Conservation (phyloP, 2,113 vertebrate genomes). For the Cromileptes altivelis region DNA sequence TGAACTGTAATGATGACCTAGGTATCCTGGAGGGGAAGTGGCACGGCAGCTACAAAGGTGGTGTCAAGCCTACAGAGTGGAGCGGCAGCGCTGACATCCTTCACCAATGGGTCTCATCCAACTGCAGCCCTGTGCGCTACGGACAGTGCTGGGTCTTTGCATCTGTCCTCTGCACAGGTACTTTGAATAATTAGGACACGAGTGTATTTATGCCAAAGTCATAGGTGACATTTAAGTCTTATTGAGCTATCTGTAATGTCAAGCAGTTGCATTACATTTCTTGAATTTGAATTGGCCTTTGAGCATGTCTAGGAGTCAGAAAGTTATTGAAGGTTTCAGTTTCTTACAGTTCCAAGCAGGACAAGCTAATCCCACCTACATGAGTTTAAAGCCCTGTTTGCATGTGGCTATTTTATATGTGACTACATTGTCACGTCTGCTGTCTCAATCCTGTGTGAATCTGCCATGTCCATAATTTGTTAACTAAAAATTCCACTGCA, state of each 20-base stretch:
- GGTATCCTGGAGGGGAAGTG: slow-evolving; percentile 71
- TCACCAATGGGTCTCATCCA: slow-evolving; percentile 55
- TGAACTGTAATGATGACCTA: slow-evolving; percentile 72
- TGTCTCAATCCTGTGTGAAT: no score
- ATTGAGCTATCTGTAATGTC: not conserved
- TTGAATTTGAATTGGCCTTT: not conserved
- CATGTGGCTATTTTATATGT: no score
- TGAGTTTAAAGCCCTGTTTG: not conserved
- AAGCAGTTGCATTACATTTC: not conserved
- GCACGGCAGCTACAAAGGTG: slow-evolving; percentile 57
- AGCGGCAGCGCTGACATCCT: slow-evolving; percentile 73
- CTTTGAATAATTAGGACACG: not conserved
- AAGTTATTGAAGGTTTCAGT: not conserved
- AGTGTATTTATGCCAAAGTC: not conserved
- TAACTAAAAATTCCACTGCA: no score
- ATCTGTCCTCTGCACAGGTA: slow-evolving; percentile 77
- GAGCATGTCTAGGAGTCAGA: not conserved
- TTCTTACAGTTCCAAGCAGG: not conserved
- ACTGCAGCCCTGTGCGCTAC: slow-evolving; percentile 64
- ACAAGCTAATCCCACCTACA: not conserved
- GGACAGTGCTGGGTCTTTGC: slow-evolving; percentile 81
- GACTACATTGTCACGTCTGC: no score
- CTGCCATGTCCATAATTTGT: no score
- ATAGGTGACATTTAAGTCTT: not conserved
- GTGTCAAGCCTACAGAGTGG: slow-evolving; percentile 68